Base-by-base conservation (phyloP, 2,888 invertebrate species). In the Chloroclystis v-ata region DNA sequence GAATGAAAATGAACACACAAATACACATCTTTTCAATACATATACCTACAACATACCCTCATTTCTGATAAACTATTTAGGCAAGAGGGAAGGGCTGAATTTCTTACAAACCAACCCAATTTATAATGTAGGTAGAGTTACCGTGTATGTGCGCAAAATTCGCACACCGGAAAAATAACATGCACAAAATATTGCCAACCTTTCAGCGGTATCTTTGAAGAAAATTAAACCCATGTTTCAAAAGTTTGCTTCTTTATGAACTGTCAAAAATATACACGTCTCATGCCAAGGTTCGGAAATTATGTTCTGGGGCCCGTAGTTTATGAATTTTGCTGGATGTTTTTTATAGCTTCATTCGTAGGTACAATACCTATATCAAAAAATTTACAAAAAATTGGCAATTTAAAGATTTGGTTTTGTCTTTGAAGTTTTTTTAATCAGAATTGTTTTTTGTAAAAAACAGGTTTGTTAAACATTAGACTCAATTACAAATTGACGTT, bases 1-100 rank as follows among this genome's bases (percentile, higher is more conserved):
- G 10, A 10, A 20, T n/a, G 5, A 20, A 20, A 39, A 39, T 7
- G 2, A 1, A 16, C 20, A 20, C 20, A 46, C 37, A 43, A 28
- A 29, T 32, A 39, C 33, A 42, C 42, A 38, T 42, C 30, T 45
- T 49, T 37, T 43, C 42, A 43, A 49, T 49, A 49, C 45, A 37
- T 45, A 32, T 13, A 28, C 25, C 42, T 42, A n/a, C 5, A 30
- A 13, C 38, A 45, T 45, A 41, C 49, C 49, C 39, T 49, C 44
- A 46, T 43, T 49, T 49, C 49, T 46, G 45, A 45, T 49, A 49
- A 49, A 46, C 45, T 46, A 49, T 49, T 49, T 46, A 46, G 33
- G 42, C 33, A 38, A 26, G 33, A 24, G 9, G 32, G 41, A 38
- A 47, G 40, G 43, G 43, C 45, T 43, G 49, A 46, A 46, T 46